Evolutionary conservation across 37 sponge, comb jelly and placozoan species (phyloP).

Genomic region (Haliclona indistincta): DNA sequence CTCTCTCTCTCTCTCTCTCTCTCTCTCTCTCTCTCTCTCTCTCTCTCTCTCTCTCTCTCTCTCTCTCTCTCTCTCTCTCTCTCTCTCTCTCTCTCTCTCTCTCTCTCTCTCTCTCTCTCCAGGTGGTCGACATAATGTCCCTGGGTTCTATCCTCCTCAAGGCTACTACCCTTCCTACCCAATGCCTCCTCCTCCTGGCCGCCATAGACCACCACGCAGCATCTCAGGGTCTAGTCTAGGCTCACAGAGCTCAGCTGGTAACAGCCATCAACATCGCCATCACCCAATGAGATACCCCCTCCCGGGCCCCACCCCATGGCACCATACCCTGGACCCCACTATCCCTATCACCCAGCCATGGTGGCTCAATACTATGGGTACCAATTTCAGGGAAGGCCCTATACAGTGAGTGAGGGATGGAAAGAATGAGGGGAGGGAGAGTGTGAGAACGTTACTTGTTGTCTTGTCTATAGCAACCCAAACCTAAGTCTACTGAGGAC

Average conservation of each 20-base stretch:
- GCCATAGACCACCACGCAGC: conserved; percentile 11
- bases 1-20: too few species aligned
- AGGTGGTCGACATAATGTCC: too few species aligned
- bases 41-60: too few species aligned
- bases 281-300: not conserved
- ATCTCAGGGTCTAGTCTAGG: conserved; percentile 4
- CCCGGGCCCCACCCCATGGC: conserved; percentile 5
- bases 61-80: too few species aligned
- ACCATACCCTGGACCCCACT: conserved; percentile 22
- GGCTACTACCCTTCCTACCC: too few species aligned
- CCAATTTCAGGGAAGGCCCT: conserved; percentile 2
- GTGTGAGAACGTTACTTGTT: too few species aligned
- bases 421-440: too few species aligned
- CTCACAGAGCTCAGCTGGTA: conserved; percentile 6
- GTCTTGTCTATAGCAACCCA: not conserved
- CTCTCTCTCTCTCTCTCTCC: too few species aligned
- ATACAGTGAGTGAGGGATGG: conserved; percentile 9
- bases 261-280: not conserved
- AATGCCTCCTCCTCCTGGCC: conserved; percentile 7
- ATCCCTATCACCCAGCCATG: conserved; percentile 16
- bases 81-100: too few species aligned
- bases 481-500: conserved; percentile 23
- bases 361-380: conserved; percentile 18
- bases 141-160: too few species aligned
- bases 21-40: too few species aligned